These are phyloP conservation scores for Aricia agestis DNA, from an alignment of 1,140 invertebrate species.

Conservation along the genomic window DNA sequence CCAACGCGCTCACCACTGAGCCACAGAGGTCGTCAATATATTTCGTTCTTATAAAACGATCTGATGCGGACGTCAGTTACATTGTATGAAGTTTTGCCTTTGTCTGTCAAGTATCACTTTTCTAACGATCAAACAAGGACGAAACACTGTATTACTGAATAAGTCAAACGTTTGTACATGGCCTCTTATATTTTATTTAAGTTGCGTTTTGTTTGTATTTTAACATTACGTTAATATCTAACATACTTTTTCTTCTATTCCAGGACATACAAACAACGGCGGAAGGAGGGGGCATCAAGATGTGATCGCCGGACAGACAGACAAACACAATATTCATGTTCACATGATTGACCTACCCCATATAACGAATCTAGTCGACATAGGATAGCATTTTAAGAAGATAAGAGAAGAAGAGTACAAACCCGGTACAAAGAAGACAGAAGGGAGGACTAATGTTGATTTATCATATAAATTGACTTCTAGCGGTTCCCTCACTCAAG, in stretches of 20 bases:
- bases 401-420: slow-evolving; percentile 54
- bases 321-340: slow-evolving; percentile 60
- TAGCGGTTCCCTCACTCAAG: slow-evolving; percentile 53
- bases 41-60: too few relatives aligned
- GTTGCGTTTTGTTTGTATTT: too few relatives aligned
- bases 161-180: too few relatives aligned
- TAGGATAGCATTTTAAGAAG: slow-evolving; percentile 42
- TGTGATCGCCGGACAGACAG: slow-evolving; percentile 67
- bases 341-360: slow-evolving; percentile 63
- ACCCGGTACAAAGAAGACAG: slow-evolving; percentile 53
- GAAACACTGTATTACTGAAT: too few relatives aligned
- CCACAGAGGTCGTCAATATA: too few relatives aligned
- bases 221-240: too few relatives aligned
- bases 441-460: slow-evolving; percentile 58
- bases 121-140: too few relatives aligned
- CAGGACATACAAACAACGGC: slow-evolving; percentile 28
- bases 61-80: too few relatives aligned
- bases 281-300: slow-evolving; percentile 45
- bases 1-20: too few relatives aligned
- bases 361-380: slow-evolving; percentile 70
- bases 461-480: slow-evolving; percentile 63
- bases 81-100: too few relatives aligned
- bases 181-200: too few relatives aligned
- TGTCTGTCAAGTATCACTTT: too few relatives aligned
- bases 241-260: background rate